phyloP scores from a whole-genome alignment of 2,113 vertebrate species.

The Perca fluviatilis region DNA sequence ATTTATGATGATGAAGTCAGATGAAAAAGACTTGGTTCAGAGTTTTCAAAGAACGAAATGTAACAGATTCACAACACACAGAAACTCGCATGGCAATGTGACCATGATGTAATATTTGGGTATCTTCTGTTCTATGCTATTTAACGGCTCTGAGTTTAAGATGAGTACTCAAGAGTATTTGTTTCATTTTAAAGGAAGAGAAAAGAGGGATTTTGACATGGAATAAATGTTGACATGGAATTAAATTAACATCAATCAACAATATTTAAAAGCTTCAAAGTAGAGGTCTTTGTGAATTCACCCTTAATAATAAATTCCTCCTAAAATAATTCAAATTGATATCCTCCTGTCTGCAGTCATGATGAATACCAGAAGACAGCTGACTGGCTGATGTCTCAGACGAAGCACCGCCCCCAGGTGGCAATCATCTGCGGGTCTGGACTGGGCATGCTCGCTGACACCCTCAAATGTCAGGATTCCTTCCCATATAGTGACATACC shows the following conservation, averaged over 20 bases:
- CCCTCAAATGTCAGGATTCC: constrained; percentile 79
- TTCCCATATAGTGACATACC: constrained; percentile 86
- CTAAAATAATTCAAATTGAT: neutral
- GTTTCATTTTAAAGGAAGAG: neutral
- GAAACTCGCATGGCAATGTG: no score
- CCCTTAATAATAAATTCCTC: neutral
- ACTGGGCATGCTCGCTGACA: constrained; percentile 85
- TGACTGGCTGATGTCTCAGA: constrained; percentile 85
- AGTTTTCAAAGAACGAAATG: no score
- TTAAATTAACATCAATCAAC: neutral
- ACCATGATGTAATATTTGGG: neutral
- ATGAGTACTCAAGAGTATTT: neutral
- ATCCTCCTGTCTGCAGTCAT: constrained; percentile 67
- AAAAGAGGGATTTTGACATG: neutral
- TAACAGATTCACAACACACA: no score
- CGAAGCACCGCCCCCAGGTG: constrained; percentile 84
- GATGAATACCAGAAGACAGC: constrained; percentile 86
- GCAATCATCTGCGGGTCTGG: constrained; percentile 89
- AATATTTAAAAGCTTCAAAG: neutral
- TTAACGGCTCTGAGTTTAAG: neutral
- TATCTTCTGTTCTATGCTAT: neutral
- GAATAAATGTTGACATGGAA: neutral
- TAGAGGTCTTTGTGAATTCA: neutral
- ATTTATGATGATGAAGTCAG: no score
- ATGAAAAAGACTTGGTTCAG: no score